These are phyloP conservation scores for Malurus splendens DNA, from an alignment of 2,797 vertebrate species.

Conservation along the genomic window DNA sequence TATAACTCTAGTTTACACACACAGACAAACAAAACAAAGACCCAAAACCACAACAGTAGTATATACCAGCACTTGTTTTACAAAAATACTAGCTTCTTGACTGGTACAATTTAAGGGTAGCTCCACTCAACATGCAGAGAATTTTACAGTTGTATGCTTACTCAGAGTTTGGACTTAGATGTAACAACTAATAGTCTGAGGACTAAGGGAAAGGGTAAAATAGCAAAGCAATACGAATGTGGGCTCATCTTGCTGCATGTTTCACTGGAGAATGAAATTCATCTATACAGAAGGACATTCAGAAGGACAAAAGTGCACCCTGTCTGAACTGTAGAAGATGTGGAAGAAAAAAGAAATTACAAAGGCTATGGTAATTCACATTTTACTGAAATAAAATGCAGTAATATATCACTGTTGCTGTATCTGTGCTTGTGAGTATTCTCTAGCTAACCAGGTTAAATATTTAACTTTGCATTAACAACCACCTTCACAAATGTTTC, in stretches of 20 bases:
- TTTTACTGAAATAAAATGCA: not conserved
- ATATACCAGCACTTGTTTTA: not conserved
- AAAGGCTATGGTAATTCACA: not conserved
- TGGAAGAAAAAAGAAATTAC: not conserved
- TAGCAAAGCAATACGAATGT: not conserved
- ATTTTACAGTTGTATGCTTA: not conserved
- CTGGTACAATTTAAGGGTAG: not conserved
- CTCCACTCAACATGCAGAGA: not conserved
- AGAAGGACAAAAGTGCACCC: not conserved
- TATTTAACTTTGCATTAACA: not conserved
- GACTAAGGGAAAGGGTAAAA: not conserved
- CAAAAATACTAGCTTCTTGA: not conserved
- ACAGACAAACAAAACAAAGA: rapidly evolving
- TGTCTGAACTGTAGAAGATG: not conserved
- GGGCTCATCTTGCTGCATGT: not conserved
- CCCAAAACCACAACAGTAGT: not conserved
- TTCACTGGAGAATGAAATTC: not conserved
- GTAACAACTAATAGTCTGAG: not conserved
- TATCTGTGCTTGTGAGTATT: not conserved
- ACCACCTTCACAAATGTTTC: not conserved
- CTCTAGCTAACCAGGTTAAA: not conserved
- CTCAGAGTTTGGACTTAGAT: not conserved
- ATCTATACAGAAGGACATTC: not conserved
- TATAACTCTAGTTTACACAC: not conserved
- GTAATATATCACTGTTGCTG: not conserved